phyloP scores from a whole-genome alignment of 2,888 invertebrate species.

The Eumerus sabulonum region DNA sequence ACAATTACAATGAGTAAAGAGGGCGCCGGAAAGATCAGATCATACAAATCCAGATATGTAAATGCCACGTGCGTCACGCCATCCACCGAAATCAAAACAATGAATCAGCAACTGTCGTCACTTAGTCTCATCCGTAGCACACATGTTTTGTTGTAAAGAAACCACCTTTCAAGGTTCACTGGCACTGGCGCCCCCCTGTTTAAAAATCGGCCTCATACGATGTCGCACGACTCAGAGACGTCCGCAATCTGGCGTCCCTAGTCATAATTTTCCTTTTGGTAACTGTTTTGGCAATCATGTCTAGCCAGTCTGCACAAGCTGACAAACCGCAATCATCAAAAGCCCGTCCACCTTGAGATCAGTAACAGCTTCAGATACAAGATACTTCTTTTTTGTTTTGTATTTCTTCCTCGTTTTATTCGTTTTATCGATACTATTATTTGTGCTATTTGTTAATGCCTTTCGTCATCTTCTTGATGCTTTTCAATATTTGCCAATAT shows the following conservation, averaged over 20 bases:
- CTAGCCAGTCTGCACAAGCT: conserved; percentile 33
- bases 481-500: conserved; percentile 51
- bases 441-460: conserved; percentile 48
- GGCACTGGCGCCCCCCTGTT: neutral
- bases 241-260: conserved; percentile 70
- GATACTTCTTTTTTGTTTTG: conserved; percentile 5
- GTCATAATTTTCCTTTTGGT: conserved; percentile 85
- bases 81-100: no score
- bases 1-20: no score
- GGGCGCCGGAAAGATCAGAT: no score
- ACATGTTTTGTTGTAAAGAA: no score
- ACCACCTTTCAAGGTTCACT: neutral
- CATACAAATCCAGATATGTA: no score
- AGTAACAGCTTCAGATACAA: conserved; percentile 30
- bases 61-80: no score
- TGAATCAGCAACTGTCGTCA: no score
- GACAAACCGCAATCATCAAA: conserved; percentile 19
- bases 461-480: conserved; percentile 53
- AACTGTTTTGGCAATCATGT: conserved; percentile 83
- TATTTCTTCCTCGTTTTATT: conserved; percentile 39
- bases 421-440: conserved; percentile 57
- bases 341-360: conserved; percentile 61
- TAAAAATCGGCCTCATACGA: conserved; percentile 3
- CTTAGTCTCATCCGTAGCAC: no score
- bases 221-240: no score